Base-by-base conservation (phyloP, 2,888 invertebrate genomes). In the Parthenolecanium corni region DNA sequence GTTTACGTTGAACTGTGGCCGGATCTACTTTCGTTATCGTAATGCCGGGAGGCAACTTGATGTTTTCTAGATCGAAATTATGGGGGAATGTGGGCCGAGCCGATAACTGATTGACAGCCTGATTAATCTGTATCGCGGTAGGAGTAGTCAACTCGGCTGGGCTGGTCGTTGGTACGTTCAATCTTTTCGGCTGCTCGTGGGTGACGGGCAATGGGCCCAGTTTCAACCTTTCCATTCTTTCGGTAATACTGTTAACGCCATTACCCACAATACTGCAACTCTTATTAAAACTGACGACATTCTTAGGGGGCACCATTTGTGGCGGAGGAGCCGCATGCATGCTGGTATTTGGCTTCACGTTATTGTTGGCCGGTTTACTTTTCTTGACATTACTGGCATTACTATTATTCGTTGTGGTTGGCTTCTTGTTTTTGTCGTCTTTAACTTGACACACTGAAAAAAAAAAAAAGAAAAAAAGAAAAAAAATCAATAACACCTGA, bases 11-110 rank as follows among this genome's bases (percentile, higher is more conserved):
- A 24, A 54, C 63, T n/a, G 53, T 31, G 12, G 40, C 52, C 12
- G 70, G 69, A 67, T 75, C 75, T 21, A 77, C 75, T 72, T 77
- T 77, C 4, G 77, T 77, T 65, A 77, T 77, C 18, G 77, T 88
- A 51, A 88, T 88, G n/a, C 88, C 88, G 0, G 88, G 87, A 0
- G 88, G 88, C 47, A 88, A 73, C 42, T 77, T 77, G 20, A 85
- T 70, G 67, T 82, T 82, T 9, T 82, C 81, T 58, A 83, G 64
- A 63, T 67, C 69, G 62, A 70, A 69, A 57, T 66, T 64, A 25
- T 57, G 63, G 11, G 64, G 64, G 23, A 66, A 66, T 20, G 66
- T 64, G 24, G 68, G 62, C 21, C 68, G 67, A 18, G 67, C 65
- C 5, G 68, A 68, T 56, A 70, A 65, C 52, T 66, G 65, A 64